Percentiles rank a stretch among this genome's conserved stretches.
These are phyloP conservation scores for Onychomys leucogaster DNA, from an alignment of 2,797 vertebrate genomes.

Conservation along the genomic window DNA sequence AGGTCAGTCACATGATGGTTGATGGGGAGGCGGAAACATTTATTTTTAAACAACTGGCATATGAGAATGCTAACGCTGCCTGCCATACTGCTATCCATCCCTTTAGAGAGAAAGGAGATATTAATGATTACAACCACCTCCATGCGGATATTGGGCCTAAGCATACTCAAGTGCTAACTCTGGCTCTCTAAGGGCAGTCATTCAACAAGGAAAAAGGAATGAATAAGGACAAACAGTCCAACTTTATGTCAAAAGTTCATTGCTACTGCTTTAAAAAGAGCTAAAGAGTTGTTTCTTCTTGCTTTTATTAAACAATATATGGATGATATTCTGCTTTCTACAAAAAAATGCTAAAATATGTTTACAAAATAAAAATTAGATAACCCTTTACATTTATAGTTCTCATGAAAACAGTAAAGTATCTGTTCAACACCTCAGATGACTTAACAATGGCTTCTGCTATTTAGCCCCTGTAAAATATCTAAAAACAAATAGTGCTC, in stretches of 20 bases:
- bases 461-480: not conserved
- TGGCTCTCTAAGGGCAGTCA: not conserved
- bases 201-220: not conserved
- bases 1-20: not conserved
- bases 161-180: not conserved
- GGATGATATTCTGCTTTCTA: not conserved
- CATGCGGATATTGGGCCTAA: not conserved
- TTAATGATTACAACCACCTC: not conserved
- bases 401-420: not conserved
- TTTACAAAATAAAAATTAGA: not conserved
- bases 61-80: not conserved
- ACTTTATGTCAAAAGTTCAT: not conserved
- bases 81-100: not conserved
- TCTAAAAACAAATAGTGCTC: not conserved
- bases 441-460: not conserved
- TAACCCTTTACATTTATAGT: not conserved
- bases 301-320: not conserved
- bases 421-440: not conserved
- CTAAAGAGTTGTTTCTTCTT: not conserved
- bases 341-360: not conserved
- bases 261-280: not conserved
- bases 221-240: not conserved
- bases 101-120: not conserved
- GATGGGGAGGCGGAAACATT: not conserved
- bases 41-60: not conserved